A percentile compares a stretch with the other conserved stretches of the same genome.
These are phyloP conservation scores for Trachelus troglodyta DNA, from an alignment of 2,888 invertebrate species.

Conservation along the genomic window DNA sequence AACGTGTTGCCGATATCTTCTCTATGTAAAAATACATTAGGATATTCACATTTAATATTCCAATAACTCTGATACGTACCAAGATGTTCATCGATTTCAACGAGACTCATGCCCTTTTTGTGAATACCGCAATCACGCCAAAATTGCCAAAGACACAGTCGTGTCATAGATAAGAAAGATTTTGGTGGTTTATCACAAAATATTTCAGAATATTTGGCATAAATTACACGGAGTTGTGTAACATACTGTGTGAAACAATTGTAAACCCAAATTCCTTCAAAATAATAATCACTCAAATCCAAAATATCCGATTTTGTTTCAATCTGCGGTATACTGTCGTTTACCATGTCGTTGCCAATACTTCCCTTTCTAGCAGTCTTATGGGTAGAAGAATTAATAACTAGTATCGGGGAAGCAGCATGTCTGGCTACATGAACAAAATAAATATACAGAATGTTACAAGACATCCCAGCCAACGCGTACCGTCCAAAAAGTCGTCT, in stretches of 20 bases:
- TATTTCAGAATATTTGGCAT: slow-evolving; percentile 67
- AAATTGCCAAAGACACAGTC: slow-evolving; percentile 73
- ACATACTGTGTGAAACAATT: slow-evolving; percentile 68
- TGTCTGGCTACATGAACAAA: neutral
- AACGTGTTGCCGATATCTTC: neutral
- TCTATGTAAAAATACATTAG: neutral
- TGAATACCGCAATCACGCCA: slow-evolving; percentile 71
- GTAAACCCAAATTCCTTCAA: slow-evolving; percentile 67
- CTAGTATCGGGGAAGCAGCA: neutral
- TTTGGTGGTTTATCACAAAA: slow-evolving; percentile 28
- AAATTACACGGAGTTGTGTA: slow-evolving; percentile 68
- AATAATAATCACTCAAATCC: slow-evolving; percentile 45
- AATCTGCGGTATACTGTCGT: neutral
- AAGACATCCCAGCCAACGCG: neutral
- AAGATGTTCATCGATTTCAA: slow-evolving; percentile 69
- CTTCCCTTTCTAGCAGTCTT: neutral
- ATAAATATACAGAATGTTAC: neutral
- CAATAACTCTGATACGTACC: slow-evolving; percentile 63
- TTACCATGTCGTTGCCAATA: neutral
- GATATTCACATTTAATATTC: slow-evolving; percentile 47
- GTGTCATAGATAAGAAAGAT: slow-evolving; percentile 59
- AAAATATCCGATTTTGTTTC: neutral
- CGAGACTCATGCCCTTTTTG: slow-evolving; percentile 67
- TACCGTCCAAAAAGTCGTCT: too few relatives aligned
- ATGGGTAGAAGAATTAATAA: neutral